Conservation (phyloP, 30 jellyfish, hydroid and myxozoan genomes). For the Chrysaora quinquecirrha region DNA sequence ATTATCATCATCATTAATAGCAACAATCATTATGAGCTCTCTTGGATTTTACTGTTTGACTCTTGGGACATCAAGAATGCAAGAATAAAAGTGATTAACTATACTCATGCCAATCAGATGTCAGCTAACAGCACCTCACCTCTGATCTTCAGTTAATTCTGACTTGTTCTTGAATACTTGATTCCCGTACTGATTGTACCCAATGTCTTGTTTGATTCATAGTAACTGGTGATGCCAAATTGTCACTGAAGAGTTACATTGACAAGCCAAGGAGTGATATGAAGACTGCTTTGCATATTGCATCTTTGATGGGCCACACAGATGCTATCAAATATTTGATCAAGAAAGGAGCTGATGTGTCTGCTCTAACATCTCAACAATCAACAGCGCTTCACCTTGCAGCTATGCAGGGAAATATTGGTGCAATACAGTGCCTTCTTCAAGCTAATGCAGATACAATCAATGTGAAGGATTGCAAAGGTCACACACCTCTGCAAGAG, state of each 20-base stretch:
- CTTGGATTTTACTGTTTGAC: too few species aligned
- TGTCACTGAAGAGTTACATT: not conserved
- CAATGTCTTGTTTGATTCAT: too few species aligned
- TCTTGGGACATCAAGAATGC: too few species aligned
- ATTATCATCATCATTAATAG: too few species aligned
- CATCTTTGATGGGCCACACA: slow-evolving; percentile 4
- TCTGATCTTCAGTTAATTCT: too few species aligned
- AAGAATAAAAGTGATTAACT: too few species aligned
- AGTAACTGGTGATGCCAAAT: not conserved
- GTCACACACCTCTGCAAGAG: slow-evolving; percentile 35
- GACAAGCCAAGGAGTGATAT: slow-evolving; percentile 15
- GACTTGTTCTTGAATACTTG: too few species aligned
- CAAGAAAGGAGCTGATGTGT: slow-evolving; percentile 18
- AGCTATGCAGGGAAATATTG: slow-evolving; percentile 14
- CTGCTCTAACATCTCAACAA: not conserved
- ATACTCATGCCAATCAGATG: too few species aligned
- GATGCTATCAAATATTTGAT: not conserved
- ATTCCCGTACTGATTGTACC: too few species aligned
- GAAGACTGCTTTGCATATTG: slow-evolving; percentile 42
- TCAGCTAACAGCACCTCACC: too few species aligned
- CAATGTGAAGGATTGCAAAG: not conserved
- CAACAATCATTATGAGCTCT: too few species aligned
- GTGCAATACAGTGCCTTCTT: not conserved
- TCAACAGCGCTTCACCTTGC: slow-evolving; percentile 28
- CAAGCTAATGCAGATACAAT: not conserved